Evolutionary conservation across 2,888 invertebrate genomes (phyloP).

Genomic region (Leptinotarsa tumamoca): DNA sequence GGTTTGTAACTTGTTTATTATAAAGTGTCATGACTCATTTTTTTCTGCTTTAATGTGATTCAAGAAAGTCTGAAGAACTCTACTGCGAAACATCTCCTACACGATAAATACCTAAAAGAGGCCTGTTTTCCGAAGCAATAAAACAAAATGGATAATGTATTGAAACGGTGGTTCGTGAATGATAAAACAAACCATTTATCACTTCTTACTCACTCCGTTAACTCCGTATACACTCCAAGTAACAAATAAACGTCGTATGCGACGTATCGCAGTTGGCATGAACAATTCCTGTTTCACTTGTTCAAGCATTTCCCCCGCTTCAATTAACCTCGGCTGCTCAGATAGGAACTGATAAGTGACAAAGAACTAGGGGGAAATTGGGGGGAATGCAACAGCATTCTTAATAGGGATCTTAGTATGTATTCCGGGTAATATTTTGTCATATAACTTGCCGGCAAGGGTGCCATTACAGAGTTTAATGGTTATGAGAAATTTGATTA

Average conservation of each 20-base stretch:
- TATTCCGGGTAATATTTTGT: conserved; percentile 23
- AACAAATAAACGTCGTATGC: conserved; percentile 26
- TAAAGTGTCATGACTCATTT: not conserved
- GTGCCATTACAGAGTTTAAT: conserved; percentile 28
- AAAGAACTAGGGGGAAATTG: conserved; percentile 26
- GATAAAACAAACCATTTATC: conserved; percentile 31
- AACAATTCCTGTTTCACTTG: conserved; percentile 42
- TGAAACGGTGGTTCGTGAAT: conserved; percentile 24
- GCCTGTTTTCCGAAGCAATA: conserved; percentile 6
- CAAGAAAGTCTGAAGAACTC: not conserved
- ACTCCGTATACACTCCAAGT: conserved; percentile 28
- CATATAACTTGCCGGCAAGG: conserved; percentile 17
- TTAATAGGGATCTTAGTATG: conserved; percentile 30
- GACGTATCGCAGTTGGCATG: conserved; percentile 38
- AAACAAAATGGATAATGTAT: conserved; percentile 19
- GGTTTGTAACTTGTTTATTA: not conserved
- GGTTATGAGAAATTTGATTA: conserved; percentile 35
- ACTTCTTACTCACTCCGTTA: conserved; percentile 26
- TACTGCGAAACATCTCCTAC: not conserved
- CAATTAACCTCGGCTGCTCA: conserved; percentile 44
- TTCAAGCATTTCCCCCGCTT: conserved; percentile 47
- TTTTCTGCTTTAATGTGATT: not conserved
- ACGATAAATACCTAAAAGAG: conserved; percentile 13
- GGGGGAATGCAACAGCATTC: conserved; percentile 37
- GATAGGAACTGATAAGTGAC: conserved; percentile 40